Evolutionary conservation across 1,140 invertebrate species (phyloP), one percentile per base, ranked within the genome.

Genomic region (Drosophila pectinifera): DNA sequence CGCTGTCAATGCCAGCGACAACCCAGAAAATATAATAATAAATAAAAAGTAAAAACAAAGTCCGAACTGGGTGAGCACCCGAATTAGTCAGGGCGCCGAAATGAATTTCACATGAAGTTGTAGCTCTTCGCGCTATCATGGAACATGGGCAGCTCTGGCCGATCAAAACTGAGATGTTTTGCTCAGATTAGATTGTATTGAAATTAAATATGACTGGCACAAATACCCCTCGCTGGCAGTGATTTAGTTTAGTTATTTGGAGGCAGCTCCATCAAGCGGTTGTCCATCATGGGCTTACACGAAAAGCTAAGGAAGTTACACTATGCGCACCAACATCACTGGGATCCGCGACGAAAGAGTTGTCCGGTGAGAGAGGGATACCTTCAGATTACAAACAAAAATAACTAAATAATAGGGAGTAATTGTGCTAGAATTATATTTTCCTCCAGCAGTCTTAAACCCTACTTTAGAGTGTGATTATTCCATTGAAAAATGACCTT

Each of bases 121-220:
- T n/a, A 51, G 49, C 1, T 53, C 18, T 41, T 57, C 18, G 41
- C 14, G 26, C 41, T 68, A 69, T 69, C 39, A 31, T 51, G 31
- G 16, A 28, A 22, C 18, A 70, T 69, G 39, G 28, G 2, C 31
- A 36, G 31, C 41, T 36, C 34, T 34, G 26, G 5, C 11, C 36
- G 34, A 55, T 39, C 34, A 31, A 24, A 36, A 48, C 22, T 13
- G 38, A 31, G 68, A 73, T 73, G 46, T 48, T n/a, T 31, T 6
- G 0, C 14, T 51, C 28, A 28, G 68, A 73, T 73, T 51, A 73
- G 69, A 73, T 73, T 73, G 38, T 43, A 45, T 39, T 69, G 31
- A 46, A 69, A 55, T 70, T 56, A 28, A 51, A 67, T 41, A 14
- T 10, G 16, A 28, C 13, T 43, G 51, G 22, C 38, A 56, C 28